These are phyloP conservation scores for Zaprionus gabonicus DNA, from an alignment of 1,140 invertebrate species.

Conservation along the genomic window DNA sequence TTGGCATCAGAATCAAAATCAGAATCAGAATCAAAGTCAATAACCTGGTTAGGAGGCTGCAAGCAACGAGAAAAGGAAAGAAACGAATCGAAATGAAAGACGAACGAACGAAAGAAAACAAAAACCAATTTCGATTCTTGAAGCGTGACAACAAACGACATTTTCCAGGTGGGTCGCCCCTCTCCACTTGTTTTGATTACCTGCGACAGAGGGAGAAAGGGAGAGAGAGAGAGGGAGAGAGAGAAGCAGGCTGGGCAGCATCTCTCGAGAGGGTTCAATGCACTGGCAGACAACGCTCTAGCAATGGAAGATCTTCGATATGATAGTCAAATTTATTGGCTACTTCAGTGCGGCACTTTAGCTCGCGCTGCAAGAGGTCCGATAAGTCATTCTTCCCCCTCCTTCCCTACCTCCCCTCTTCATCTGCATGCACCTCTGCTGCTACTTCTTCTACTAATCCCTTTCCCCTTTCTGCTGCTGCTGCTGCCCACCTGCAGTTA, in stretches of 20 bases:
- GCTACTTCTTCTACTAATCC: too few relatives aligned
- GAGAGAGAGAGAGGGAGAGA: neutral
- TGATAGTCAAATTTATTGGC: slow-evolving; percentile 55
- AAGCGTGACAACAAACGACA: slow-evolving; percentile 80
- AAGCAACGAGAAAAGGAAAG: neutral
- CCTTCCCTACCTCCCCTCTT: too few relatives aligned
- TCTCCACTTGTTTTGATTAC: slow-evolving; percentile 56
- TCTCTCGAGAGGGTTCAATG: slow-evolving; percentile 46
- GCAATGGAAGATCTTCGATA: slow-evolving; percentile 38
- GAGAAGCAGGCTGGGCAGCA: slow-evolving; percentile 11
- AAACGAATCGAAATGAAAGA: slow-evolving; percentile 11
- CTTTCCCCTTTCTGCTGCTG: too few relatives aligned
- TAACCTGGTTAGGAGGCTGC: slow-evolving; percentile 59
- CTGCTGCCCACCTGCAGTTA: slow-evolving; percentile 44
- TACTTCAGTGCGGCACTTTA: slow-evolving; percentile 59
- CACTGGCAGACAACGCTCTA: neutral
- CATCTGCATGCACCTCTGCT: too few relatives aligned
- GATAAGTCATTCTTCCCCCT: slow-evolving; percentile 10
- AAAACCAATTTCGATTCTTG: slow-evolving; percentile 70
- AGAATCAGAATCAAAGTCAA: slow-evolving; percentile 61
- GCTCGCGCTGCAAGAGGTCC: neutral
- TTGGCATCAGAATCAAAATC: slow-evolving; percentile 13
- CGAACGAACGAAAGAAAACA: slow-evolving; percentile 15
- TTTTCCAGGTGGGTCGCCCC: slow-evolving; percentile 26
- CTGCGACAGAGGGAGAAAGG: slow-evolving; percentile 27